Base-by-base conservation (phyloP, 2,113 vertebrate genomes). In the Nycticebus coucang region DNA sequence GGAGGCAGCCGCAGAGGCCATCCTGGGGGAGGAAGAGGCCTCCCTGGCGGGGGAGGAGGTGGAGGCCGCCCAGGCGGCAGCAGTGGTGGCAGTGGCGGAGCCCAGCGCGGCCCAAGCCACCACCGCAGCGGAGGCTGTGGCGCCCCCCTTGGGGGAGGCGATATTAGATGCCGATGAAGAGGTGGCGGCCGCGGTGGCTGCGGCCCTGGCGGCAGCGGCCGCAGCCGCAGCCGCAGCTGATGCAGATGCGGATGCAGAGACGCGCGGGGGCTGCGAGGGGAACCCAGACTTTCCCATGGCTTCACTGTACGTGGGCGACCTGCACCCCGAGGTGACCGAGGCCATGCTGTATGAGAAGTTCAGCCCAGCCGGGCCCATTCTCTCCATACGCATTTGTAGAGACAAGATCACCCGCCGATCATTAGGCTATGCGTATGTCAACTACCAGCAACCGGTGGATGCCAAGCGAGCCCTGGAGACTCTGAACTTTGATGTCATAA, bases 291-390 rank as follows among this genome's bases (percentile, higher is more conserved):
- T 96, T 60, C 97, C 96, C 45, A 97, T 95, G 95, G 97, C 97
- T 60, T 97, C 97, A 22, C 95, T 97, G 72, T 97, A 97, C 68
- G 97, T 97, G 88, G 97, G 97, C 50, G 97, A 97, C 94, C 96
- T 97, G 96, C 97, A 97, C 78, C 97, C 97, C 5, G 97, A 97
- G 82, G 97, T 97, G 95, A 97, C 97, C 8, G 97, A 97, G 88
- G 94, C 97, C 4, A 97, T 97, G 97, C 94, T 97, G 50, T 97
- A 97, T 1, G 97, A 97, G 95, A 97, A 97, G 96, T 97, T 97
- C 96, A 97, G 97, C 74, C 97, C 97, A 0, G 97, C 97, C 0
- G 97, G 97, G 88, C 97, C 97, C 82, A 97, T 97, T 85, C 93
- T 97, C 17, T 97, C 97, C 68, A 97, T 97, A 88, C 97, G 97